Percentiles rank a stretch among this genome's conserved stretches.
phyloP scores from a whole-genome alignment of 1,140 invertebrate genomes.

The Ceratitis capitata region DNA sequence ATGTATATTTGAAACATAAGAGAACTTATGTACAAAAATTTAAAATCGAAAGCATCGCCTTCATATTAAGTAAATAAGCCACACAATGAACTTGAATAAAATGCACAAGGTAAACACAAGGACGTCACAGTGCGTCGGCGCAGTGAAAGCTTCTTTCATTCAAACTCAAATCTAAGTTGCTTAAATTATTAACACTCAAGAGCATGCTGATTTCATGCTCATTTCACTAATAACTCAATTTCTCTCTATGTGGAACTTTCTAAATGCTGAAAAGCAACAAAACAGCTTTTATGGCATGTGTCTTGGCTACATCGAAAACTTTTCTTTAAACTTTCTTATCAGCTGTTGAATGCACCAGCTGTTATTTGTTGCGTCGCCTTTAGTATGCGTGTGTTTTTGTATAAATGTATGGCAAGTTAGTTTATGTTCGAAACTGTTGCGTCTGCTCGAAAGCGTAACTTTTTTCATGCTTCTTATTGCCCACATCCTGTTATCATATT shows the following conservation, averaged over 20 bases:
- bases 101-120: not conserved
- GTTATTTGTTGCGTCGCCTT: too few species aligned
- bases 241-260: not conserved
- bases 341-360: not conserved
- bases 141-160: not conserved
- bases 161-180: not conserved
- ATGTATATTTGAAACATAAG: not conserved
- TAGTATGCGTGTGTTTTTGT: not conserved
- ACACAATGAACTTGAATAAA: conserved; percentile 1
- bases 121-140: not conserved
- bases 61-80: not conserved
- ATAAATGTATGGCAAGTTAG: not conserved
- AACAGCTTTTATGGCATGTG: not conserved
- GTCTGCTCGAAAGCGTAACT: conserved; percentile 22
- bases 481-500: not conserved
- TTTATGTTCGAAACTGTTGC: conserved; percentile 25
- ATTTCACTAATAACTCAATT: not conserved
- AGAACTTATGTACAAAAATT: not conserved
- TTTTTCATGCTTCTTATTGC: not conserved
- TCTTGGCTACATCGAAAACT: not conserved
- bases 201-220: not conserved
- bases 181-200: not conserved
- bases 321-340: not conserved
- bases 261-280: not conserved
- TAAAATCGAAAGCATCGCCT: not conserved